phyloP scores from a whole-genome alignment of 2,888 invertebrate species.

The Catonia carolina region DNA sequence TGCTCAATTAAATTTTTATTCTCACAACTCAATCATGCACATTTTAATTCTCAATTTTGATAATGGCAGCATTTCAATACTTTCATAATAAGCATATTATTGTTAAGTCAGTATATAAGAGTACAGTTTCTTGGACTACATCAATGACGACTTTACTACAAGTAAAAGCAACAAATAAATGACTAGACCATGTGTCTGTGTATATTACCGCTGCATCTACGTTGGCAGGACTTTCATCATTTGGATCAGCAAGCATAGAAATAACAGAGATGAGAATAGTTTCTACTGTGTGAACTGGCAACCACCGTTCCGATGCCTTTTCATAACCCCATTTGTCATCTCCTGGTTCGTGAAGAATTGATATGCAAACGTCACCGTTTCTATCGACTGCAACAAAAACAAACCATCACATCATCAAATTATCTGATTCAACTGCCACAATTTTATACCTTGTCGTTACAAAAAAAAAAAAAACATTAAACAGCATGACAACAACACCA shows the following conservation, averaged over 20 bases:
- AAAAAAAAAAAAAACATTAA: not conserved
- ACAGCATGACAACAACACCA: too few relatives aligned
- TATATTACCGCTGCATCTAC: conserved; percentile 93
- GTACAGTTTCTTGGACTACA: too few relatives aligned
- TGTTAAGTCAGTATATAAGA: too few relatives aligned
- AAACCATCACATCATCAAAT: not conserved
- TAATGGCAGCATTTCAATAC: too few relatives aligned
- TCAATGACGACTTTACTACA: too few relatives aligned
- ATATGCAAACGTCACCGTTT: conserved; percentile 97
- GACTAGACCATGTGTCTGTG: too few relatives aligned
- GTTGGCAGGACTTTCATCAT: conserved; percentile 98
- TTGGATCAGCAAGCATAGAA: conserved; percentile 98
- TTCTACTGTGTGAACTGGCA: conserved; percentile 98
- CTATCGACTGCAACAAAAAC: conserved; percentile 68
- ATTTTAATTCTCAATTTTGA: too few relatives aligned
- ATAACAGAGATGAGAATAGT: conserved; percentile 98
- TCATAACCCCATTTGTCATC: conserved; percentile 99
- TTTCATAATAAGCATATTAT: too few relatives aligned
- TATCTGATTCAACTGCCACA: not conserved
- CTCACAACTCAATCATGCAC: too few relatives aligned
- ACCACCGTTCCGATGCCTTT: conserved; percentile 95
- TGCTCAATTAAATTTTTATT: too few relatives aligned
- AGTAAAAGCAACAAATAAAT: too few relatives aligned
- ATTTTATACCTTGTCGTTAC: not conserved
- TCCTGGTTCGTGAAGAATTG: conserved; percentile 97